phyloP scores from a whole-genome alignment of 2,797 vertebrate species.

The Nannoperca australis region DNA sequence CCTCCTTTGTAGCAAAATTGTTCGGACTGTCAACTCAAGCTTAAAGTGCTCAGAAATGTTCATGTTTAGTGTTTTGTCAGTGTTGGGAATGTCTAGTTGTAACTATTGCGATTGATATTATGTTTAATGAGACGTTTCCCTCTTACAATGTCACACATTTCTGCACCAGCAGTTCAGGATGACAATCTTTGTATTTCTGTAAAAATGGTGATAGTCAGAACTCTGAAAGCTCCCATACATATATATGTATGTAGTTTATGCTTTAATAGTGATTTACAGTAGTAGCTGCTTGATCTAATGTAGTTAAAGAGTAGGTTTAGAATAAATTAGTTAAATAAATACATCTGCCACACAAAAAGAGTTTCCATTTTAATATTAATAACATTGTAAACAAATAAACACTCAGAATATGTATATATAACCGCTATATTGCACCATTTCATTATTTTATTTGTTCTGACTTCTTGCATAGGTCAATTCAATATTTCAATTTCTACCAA shows the following conservation, averaged over 20 bases:
- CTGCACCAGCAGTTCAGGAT: background rate
- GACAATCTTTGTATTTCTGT: background rate
- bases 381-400: slow-evolving; percentile 40
- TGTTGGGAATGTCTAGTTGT: background rate
- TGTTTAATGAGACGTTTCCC: background rate
- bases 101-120: background rate
- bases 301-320: background rate
- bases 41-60: background rate
- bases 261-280: background rate
- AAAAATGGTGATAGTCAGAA: background rate
- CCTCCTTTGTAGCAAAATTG: background rate
- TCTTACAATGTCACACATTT: background rate
- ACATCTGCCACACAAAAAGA: background rate
- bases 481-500: slow-evolving; percentile 30
- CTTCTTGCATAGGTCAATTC: slow-evolving; percentile 62
- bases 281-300: background rate
- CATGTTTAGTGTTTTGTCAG: background rate
- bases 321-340: background rate
- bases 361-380: slow-evolving; percentile 48
- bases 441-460: slow-evolving; percentile 14
- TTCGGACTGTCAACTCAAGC: background rate
- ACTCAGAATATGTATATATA: slow-evolving; percentile 19
- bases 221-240: too few species aligned
- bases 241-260: background rate
- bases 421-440: slow-evolving; percentile 13